Conservation (phyloP, 2,113 vertebrate species). For the Gallinago paraguaiae region DNA sequence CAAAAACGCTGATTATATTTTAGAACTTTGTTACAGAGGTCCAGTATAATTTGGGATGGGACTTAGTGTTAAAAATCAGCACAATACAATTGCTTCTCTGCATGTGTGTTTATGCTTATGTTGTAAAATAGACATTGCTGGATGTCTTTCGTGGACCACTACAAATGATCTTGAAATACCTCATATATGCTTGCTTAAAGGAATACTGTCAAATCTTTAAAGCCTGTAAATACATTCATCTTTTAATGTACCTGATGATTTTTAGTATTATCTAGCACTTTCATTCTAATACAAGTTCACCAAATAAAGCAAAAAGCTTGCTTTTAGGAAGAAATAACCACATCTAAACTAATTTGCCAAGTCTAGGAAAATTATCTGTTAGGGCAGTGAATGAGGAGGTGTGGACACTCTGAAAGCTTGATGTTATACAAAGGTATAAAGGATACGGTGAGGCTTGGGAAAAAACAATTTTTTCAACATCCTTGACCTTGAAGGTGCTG, state of each 20-base stretch:
- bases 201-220: not conserved
- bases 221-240: not conserved
- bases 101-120: not conserved
- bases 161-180: not conserved
- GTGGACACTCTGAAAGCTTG: not conserved
- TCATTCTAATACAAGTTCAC: not conserved
- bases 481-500: not conserved
- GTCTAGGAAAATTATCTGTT: not conserved
- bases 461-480: not conserved
- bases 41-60: not conserved
- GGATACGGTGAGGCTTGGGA: not conserved
- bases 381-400: not conserved
- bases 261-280: not conserved
- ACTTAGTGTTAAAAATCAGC: not conserved
- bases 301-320: not conserved
- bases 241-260: not conserved
- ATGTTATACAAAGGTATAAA: not conserved
- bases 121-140: not conserved
- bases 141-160: not conserved
- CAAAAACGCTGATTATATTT: not conserved
- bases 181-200: not conserved
- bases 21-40: not conserved
- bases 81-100: not conserved
- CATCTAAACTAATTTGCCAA: not conserved
- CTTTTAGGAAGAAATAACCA: not conserved